A percentile compares a stretch with the other conserved stretches of the same genome.
These are phyloP conservation scores for Dinocampus coccinellae DNA, from an alignment of 2,888 invertebrate species.

Conservation along the genomic window DNA sequence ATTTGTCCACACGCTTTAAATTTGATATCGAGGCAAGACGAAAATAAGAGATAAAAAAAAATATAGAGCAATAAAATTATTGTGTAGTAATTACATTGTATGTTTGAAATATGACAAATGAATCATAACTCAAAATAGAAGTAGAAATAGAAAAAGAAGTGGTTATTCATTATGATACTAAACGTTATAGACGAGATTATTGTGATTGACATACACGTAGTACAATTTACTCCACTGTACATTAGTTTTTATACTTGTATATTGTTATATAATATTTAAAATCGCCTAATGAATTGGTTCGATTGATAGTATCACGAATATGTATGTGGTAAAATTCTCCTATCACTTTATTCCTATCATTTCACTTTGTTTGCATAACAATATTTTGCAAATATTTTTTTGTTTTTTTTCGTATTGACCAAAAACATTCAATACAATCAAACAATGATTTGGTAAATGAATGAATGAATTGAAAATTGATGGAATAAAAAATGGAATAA, in stretches of 20 bases:
- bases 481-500: neutral
- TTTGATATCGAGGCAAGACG: neutral
- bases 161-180: conserved; percentile 50
- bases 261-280: conserved; percentile 44
- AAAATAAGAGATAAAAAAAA: neutral
- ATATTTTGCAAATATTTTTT: conserved; percentile 48
- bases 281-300: conserved; percentile 60
- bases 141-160: conserved; percentile 54
- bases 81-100: neutral
- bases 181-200: conserved; percentile 46
- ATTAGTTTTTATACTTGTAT: conserved; percentile 13
- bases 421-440: conserved; percentile 34
- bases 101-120: neutral
- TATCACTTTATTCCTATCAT: conserved; percentile 15
- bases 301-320: conserved; percentile 57
- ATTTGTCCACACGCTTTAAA: too few relatives aligned
- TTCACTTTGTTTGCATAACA: conserved; percentile 36
- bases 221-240: conserved; percentile 49
- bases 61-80: neutral
- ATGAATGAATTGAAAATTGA: neutral
- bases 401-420: too few relatives aligned
- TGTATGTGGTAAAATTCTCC: conserved; percentile 43
- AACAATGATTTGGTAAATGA: conserved; percentile 39
- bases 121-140: conserved; percentile 7
- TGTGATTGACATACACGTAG: conserved; percentile 51